Evolutionary conservation across 2,888 invertebrate species (phyloP), one percentile per base, ranked within the genome.

Genomic region (Bruchidius siliquastri): DNA sequence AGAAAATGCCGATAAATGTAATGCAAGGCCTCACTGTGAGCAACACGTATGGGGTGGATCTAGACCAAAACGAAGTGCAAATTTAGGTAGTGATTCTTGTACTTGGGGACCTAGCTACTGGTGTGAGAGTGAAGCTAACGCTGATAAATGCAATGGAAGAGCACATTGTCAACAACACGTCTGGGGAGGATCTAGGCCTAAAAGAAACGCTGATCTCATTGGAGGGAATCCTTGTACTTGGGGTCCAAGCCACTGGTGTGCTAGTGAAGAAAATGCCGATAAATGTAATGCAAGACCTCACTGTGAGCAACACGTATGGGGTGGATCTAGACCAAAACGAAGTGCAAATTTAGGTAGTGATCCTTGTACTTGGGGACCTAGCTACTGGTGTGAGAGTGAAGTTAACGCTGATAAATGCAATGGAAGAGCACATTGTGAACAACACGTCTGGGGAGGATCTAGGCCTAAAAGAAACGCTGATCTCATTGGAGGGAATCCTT

Each of bases 201-300:
- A 76, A 68, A 69, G 78, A 26, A 68, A 13, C 30, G n/a, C 30
- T 21, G n/a, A 73, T 10, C 21, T 77, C 13, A 26, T 26, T 26
- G 91, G 91, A 22, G 85, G 86, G 71, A 87, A 88, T 21, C 88
- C 89, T 79, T 95, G 94, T 84, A 91, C 92, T 6, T 92, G 91
- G 90, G 94, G 94, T 10, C 93, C 94, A 0, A 86, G 90, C 0
- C 94, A 92, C 82, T 94, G 94, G 94, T 95, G 94, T 85, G 87
- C 86, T 73, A 89, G 88, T 79, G 81, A 84, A 70, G 82, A 82
- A 69, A 85, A 85, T 76, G 88, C 89, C 20, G 82, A 83, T 68
- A 83, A 88, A 82, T 88, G 88, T 67, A 67, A 71, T 2, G 67
- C 67, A 67, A 21, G 49, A 49, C 6, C 49, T 18, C 49, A 49